Evolutionary conservation across 2,888 invertebrate species (phyloP).

Genomic region (Dynastes grantii): DNA sequence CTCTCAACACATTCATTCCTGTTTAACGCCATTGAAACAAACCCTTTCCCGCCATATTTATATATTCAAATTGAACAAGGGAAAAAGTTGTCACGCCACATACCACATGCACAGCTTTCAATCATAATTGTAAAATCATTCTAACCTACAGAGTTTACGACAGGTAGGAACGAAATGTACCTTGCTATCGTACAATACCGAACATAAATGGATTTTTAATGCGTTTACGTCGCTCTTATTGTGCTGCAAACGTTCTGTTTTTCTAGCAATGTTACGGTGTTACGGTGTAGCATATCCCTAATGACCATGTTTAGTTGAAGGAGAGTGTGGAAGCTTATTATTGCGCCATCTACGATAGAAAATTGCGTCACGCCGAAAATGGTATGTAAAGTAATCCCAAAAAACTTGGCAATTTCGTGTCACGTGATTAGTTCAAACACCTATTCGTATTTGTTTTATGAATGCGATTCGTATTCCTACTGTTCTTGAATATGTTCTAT

Average conservation of each 20-base stretch:
- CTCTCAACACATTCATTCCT: not conserved
- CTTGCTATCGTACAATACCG: not conserved
- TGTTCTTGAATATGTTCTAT: too few species aligned
- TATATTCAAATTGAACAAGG: not conserved
- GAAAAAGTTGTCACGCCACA: not conserved
- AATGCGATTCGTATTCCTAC: too few species aligned
- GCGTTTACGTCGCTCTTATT: constrained; percentile 12
- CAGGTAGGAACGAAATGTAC: constrained; percentile 1
- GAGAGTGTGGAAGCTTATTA: not conserved
- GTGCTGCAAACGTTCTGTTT: not conserved
- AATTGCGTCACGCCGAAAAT: not conserved
- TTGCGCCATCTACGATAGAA: constrained; percentile 1
- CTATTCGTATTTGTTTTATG: too few species aligned
- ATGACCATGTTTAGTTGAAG: constrained; percentile 22
- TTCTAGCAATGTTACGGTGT: not conserved
- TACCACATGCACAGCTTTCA: not conserved
- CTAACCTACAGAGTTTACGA: not conserved
- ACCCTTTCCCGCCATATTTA: not conserved
- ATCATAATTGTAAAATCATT: constrained; percentile 14
- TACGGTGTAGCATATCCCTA: not conserved
- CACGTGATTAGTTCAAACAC: not conserved
- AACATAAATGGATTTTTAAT: constrained; percentile 46
- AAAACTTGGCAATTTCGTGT: not conserved
- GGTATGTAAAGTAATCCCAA: not conserved
- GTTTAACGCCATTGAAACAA: not conserved